Base-by-base conservation (phyloP, 1,140 invertebrate species). In the Orius laevigatus region DNA sequence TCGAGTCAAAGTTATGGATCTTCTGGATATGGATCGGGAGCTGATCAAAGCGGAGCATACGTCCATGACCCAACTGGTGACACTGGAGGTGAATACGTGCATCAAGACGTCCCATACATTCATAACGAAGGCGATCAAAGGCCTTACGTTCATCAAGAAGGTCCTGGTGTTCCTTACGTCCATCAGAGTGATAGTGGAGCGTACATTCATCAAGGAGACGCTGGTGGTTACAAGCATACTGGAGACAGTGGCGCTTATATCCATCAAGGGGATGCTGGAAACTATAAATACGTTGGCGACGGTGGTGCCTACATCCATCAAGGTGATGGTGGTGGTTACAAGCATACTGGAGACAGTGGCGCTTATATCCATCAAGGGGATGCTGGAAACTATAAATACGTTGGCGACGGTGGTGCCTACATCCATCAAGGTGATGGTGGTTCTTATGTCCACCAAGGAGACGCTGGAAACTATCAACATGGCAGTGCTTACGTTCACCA, bases 1-100 rank as follows among this genome's bases (percentile, higher is more conserved):
- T 14, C 40, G 4, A 42, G 25, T 12, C 31, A 31, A 19, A 10
- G 32, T 25, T 31, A 14, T 12, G 45, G 34, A 18, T n/a, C 19
- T 12, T 14, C 11, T 19, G 38, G 39, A 19, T 32, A 41, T 20
- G 41, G 46, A 11, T 53, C 41, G 20, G 51, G 49, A 20, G 46
- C 33, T 35, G 47, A 36, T 25, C 61, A 64, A 41, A 60, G 62
- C 11, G 67, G 68, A 19, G 63, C 63, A 40, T 62, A 64, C 34
- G 49, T 58, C 25, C 57, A 60, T 36, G 62, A 52, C 35, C 46
- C 51, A 33, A 52, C 46, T 19, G 51, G 51, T 16, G 51, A 62
- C 38, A 57, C 61, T 51, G 60, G 60, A n/a, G 64, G 63, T 40
- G 55, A 59, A 18, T 66, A 64, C 50, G 50, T 57, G 32, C 49